phyloP scores from a whole-genome alignment of 2,113 vertebrate species.

The Elephantulus edwardii region DNA sequence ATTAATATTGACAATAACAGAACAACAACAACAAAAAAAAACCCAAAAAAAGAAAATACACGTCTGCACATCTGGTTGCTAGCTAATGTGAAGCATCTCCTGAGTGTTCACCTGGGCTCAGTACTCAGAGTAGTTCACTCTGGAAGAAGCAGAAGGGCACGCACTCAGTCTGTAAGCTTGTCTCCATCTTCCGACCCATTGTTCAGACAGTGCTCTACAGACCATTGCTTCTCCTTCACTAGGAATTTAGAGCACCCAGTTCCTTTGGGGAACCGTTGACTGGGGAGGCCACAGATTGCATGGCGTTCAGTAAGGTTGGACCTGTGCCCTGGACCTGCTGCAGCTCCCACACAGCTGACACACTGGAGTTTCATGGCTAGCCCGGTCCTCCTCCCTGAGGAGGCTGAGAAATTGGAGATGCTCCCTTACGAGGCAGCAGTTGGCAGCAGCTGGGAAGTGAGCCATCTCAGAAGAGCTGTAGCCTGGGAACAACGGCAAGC shows the following conservation, averaged over 20 bases:
- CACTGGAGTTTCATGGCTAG: neutral
- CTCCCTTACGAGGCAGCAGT: neutral
- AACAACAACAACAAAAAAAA: too few species aligned
- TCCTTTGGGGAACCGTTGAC: neutral
- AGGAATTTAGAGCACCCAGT: neutral
- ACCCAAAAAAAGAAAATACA: too few species aligned
- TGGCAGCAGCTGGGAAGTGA: neutral
- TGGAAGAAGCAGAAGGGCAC: neutral
- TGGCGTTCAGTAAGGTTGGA: neutral
- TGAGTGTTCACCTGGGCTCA: neutral
- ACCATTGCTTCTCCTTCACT: neutral
- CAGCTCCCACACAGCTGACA: neutral
- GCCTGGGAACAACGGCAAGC: conserved; percentile 14
- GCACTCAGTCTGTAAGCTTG: neutral
- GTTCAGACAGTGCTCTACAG: neutral
- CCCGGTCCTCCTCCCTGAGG: neutral
- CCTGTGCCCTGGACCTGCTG: neutral
- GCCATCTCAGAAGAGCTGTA: neutral
- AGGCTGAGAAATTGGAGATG: conserved; percentile 9
- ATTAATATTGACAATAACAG: too few species aligned
- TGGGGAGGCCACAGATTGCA: neutral
- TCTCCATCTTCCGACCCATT: neutral
- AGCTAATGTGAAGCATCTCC: neutral
- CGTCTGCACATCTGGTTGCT: neutral
- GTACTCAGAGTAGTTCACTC: neutral